Evolutionary conservation across 1,140 invertebrate genomes (phyloP), one percentile per base, ranked within the genome.

Genomic region (Pectinophora gossypiella): DNA sequence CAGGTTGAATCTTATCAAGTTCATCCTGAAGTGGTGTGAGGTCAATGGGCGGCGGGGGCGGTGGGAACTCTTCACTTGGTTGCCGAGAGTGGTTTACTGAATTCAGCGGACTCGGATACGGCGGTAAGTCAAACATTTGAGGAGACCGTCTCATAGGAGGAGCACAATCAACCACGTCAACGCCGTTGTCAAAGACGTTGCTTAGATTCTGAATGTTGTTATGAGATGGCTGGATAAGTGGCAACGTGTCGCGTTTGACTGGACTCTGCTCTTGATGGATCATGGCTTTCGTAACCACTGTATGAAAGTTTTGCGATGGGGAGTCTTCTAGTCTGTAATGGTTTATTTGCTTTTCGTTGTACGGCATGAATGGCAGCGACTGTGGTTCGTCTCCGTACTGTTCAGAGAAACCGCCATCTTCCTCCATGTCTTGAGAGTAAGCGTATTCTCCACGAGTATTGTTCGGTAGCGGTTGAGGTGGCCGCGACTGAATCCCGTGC

Each of bases 21-120:
- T 92, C 80, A 51, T 91, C 89, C 64, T 89, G 89, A 5, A 91
- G 71, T 0, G 88, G 82, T 35, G 89, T 90, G 62, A 93, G 82
- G 54, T 95, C 93, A 38, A 95, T 88, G 1, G 93, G 93, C 0
- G 95, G 92, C 1, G 95, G 95, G 21, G 95, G 95, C 15, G 95
- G 95, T 23, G 95, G 95, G 64, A 97, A 97, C 61, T 97, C 95
- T 84, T 96, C 95, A 82, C 95, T 96, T 0, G 93, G 90, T 80
- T 97, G 95, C 51, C 95, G 89, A 0, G 95, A 96, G 73, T 96
- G 95, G 32, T 92, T 90, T 0, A 90, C 91, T 1, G 94, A 95
- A 60, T 90, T 90, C 48, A 92, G 89, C 1, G 94, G 91, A 62
- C 92, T 93, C 0, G 95, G 95, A 77, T 96, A 96, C 0, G 95